These are phyloP conservation scores for Stichopus chloronotus DNA, from an alignment of 35 echinoderm and acorn worm genomes.

Conservation along the genomic window DNA sequence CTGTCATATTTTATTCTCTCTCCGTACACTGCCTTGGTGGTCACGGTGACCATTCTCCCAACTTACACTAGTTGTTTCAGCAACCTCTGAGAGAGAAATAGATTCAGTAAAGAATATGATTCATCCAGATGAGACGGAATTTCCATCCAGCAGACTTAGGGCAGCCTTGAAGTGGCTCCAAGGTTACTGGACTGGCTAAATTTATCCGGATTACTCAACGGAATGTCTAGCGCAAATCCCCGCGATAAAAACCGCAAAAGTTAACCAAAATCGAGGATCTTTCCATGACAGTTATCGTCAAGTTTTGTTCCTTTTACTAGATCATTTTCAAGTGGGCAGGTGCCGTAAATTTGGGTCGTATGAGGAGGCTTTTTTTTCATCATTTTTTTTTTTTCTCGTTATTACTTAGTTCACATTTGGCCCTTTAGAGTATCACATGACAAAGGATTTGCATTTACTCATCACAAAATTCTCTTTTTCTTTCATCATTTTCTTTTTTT, in stretches of 20 bases:
- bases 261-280: neutral
- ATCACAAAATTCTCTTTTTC: neutral
- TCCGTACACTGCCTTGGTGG: neutral
- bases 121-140: constrained; percentile 25
- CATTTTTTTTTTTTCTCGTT: neutral
- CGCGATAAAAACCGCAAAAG: constrained; percentile 4
- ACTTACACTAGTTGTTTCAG: too few relatives aligned
- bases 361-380: neutral
- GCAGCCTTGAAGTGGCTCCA: constrained; percentile 42
- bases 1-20: neutral
- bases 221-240: neutral
- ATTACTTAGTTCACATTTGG: constrained; percentile 45
- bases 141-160: neutral
- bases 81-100: neutral
- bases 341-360: constrained; percentile 23
- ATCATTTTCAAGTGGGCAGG: constrained; percentile 43
- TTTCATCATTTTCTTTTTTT: neutral
- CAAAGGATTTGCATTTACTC: constrained; percentile 40
- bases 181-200: constrained; percentile 27
- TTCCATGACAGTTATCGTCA: constrained; percentile 37
- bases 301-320: neutral
- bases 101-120: constrained; percentile 45
- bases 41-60: neutral
- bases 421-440: constrained; percentile 34
- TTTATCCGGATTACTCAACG: constrained; percentile 44